phyloP scores from a whole-genome alignment of 2,888 invertebrate species.

The Cephus spinipes region DNA sequence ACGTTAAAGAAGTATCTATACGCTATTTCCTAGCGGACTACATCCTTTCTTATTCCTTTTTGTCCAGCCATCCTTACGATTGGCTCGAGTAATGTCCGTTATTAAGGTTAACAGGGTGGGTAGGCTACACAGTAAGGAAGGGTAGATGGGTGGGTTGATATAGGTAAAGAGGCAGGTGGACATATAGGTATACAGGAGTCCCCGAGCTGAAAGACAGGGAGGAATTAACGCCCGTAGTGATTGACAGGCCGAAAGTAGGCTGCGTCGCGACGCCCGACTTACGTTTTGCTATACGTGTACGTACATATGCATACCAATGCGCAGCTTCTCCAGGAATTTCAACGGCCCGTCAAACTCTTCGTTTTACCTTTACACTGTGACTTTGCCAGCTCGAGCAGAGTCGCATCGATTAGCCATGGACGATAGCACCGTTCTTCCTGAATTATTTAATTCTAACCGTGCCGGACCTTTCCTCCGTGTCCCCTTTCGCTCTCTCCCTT shows the following conservation, averaged over 20 bases:
- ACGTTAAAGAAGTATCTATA: neutral
- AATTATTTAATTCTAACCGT: neutral
- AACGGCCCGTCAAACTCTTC: neutral
- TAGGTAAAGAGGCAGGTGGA: neutral
- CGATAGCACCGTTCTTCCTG: neutral
- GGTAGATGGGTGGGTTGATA: neutral
- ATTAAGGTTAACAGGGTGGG: conserved; percentile 50
- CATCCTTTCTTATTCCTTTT: neutral
- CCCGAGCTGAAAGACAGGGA: conserved; percentile 49
- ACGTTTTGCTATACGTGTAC: neutral
- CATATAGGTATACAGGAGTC: conserved; percentile 33
- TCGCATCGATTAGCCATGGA: neutral
- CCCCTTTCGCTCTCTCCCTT: neutral
- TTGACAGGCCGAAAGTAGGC: conserved; percentile 19
- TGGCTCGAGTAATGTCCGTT: conserved; percentile 53
- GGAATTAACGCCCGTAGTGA: conserved; percentile 53
- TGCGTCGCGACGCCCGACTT: neutral
- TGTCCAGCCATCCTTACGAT: conserved; percentile 27
- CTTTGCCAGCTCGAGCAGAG: neutral
- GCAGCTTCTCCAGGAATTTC: neutral
- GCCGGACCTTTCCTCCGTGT: neutral
- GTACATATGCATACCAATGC: neutral
- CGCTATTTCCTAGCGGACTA: neutral
- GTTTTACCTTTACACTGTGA: neutral
- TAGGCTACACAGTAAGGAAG: conserved; percentile 1